Conservation (phyloP, 2,797 vertebrate genomes). For the Morelia viridis region DNA sequence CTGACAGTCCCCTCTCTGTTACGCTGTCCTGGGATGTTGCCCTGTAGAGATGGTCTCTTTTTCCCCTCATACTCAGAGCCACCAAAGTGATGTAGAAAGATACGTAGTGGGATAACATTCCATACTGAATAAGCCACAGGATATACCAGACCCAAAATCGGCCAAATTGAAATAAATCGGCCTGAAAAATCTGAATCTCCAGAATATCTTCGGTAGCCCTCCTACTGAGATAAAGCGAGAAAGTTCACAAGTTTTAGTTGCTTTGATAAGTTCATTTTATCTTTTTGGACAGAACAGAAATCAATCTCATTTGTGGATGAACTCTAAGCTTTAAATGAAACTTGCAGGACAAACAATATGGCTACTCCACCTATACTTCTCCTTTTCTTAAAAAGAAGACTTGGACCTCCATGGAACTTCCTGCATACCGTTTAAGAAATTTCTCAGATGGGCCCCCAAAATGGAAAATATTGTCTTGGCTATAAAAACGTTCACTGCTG, state of each 20-base stretch:
- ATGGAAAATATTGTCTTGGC: background rate
- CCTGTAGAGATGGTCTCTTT: background rate
- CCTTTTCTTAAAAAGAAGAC: background rate
- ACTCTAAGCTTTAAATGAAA: background rate
- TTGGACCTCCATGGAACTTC: background rate
- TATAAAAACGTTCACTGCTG: background rate
- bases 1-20: background rate
- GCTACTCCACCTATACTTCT: background rate
- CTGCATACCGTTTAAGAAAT: background rate
- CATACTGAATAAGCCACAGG: background rate
- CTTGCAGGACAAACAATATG: background rate
- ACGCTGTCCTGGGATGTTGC: conserved; percentile 27
- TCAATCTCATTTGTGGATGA: background rate
- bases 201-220: background rate
- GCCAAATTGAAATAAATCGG: background rate
- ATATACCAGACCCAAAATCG: background rate
- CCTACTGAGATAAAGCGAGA: background rate
- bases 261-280: background rate
- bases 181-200: background rate
- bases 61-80: background rate
- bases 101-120: background rate
- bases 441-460: background rate
- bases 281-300: background rate
- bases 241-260: background rate
- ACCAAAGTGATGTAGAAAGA: background rate